phyloP scores from a whole-genome alignment of 1,140 invertebrate genomes.

The Pissodes strobi region DNA sequence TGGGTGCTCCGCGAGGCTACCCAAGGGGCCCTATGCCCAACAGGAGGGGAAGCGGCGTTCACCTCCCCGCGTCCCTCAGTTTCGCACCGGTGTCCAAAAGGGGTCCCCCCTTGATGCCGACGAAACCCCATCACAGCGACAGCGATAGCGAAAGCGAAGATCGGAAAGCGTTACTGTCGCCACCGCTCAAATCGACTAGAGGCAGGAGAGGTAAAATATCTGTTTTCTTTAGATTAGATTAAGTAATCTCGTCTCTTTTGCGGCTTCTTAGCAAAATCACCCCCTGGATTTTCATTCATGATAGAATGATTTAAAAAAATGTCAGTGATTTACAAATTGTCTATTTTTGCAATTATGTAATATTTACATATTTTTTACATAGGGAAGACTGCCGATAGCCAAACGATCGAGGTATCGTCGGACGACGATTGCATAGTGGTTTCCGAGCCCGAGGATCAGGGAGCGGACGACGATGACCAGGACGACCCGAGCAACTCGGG shows the following conservation, averaged over 20 bases:
- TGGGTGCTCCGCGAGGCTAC: conserved; percentile 35
- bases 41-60: conserved; percentile 43
- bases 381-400: conserved; percentile 15
- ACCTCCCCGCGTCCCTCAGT: conserved; percentile 60
- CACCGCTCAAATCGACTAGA: conserved; percentile 28
- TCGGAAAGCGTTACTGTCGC: conserved; percentile 7
- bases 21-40: conserved; percentile 35
- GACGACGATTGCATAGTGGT: conserved; percentile 82
- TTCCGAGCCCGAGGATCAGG: conserved; percentile 68
- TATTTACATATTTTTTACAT: conserved; percentile 5
- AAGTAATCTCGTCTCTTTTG: no score
- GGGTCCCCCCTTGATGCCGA: conserved; percentile 24
- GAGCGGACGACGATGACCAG: conserved; percentile 64
- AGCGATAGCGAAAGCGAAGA: conserved; percentile 50
- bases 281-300: no score
- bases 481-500: conserved; percentile 66
- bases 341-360: conserved; percentile 1
- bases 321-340: no score
- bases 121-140: conserved; percentile 40
- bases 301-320: no score
- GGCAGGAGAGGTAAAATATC: conserved; percentile 20
- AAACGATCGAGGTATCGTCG: conserved; percentile 65
- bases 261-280: no score
- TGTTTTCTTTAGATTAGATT: no score
- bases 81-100: conserved; percentile 59